These are phyloP conservation scores for Hartigia nigra DNA, from an alignment of 2,888 invertebrate genomes.

Conservation along the genomic window DNA sequence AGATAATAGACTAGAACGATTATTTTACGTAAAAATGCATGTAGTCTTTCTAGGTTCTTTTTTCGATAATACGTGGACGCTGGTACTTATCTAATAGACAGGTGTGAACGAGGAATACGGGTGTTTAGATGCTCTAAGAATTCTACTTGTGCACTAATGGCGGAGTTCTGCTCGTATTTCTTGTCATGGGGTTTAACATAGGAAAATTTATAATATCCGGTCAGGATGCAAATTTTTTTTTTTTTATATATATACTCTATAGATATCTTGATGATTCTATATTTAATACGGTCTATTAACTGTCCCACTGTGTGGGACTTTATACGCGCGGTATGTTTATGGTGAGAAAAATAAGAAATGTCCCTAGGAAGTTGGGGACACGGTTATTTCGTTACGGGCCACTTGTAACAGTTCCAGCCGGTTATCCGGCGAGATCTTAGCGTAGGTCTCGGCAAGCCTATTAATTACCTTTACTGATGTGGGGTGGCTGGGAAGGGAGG, in stretches of 20 bases:
- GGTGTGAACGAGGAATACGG: background rate
- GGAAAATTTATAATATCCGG: background rate
- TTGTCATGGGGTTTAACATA: background rate
- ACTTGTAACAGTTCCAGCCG: conserved; percentile 45
- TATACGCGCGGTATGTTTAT: background rate
- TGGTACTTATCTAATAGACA: background rate
- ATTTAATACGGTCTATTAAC: background rate
- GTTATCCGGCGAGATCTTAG: conserved; percentile 51
- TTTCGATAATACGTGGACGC: background rate
- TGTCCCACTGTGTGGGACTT: background rate
- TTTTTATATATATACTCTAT: background rate
- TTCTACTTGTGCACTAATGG: background rate
- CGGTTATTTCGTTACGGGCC: conserved; percentile 35
- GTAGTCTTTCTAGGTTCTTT: background rate
- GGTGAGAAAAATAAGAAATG: background rate
- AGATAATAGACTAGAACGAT: background rate
- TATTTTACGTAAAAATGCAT: background rate
- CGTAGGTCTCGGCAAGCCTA: conserved; percentile 52
- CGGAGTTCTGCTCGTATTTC: background rate
- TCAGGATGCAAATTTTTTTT: background rate
- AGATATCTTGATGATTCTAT: too few relatives aligned
- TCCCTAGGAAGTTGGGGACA: background rate
- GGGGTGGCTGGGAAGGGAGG: conserved; percentile 36
- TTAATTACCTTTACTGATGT: conserved; percentile 58
- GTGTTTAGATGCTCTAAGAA: background rate